These are phyloP conservation scores for Orchesella flavescens DNA, from an alignment of 2,888 invertebrate genomes.

Conservation along the genomic window DNA sequence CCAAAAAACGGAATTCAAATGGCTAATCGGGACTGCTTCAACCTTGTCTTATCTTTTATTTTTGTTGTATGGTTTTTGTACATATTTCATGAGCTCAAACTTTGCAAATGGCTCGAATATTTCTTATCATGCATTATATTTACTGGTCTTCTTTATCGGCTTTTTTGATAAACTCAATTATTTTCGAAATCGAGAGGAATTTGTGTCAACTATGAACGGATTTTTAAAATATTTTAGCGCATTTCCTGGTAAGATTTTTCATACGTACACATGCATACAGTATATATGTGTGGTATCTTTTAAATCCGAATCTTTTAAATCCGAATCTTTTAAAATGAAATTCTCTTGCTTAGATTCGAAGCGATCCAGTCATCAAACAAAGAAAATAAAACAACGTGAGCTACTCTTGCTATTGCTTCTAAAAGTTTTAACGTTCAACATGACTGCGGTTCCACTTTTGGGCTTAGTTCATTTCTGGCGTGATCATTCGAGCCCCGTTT, in stretches of 20 bases:
- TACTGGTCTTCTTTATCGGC: conserved; percentile 22
- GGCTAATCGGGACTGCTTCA: background rate
- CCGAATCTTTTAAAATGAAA: background rate
- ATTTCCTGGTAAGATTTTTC: conserved; percentile 20
- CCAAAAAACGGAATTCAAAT: background rate
- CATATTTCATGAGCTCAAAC: background rate
- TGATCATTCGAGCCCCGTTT: background rate
- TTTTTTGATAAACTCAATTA: conserved; percentile 46
- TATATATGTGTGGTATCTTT: too few relatives aligned
- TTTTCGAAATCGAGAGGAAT: conserved; percentile 16
- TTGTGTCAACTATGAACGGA: conserved; percentile 24
- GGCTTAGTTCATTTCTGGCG: background rate
- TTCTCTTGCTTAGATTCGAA: background rate
- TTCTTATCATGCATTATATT: conserved; percentile 25
- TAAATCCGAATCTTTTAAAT: too few relatives aligned
- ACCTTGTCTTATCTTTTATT: background rate
- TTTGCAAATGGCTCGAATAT: background rate
- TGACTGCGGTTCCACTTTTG: background rate
- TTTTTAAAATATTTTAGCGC: conserved; percentile 26
- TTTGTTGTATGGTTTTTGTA: background rate
- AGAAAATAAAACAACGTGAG: background rate
- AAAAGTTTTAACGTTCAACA: background rate
- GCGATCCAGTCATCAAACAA: background rate
- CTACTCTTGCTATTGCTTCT: background rate
- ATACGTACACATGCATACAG: too few relatives aligned